Evolutionary conservation across 2,797 vertebrate species (phyloP).

Genomic region (Chelmon rostratus): DNA sequence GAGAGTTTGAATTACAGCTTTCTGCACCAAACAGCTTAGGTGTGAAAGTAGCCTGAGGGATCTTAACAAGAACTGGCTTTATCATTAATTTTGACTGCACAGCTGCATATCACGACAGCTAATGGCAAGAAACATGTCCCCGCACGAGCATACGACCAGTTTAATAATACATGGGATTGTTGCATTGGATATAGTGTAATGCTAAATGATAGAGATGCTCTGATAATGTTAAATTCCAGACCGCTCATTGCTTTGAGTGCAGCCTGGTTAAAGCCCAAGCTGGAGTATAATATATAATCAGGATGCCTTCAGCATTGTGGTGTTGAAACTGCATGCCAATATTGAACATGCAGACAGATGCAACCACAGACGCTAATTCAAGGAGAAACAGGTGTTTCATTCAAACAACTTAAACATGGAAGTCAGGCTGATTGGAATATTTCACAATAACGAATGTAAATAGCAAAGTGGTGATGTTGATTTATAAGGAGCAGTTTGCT

Average conservation of each 20-base stretch:
- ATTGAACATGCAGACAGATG: slow-evolving; percentile 26
- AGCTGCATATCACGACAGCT: slow-evolving; percentile 23
- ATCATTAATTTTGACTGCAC: slow-evolving; percentile 15
- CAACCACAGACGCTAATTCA: slow-evolving; percentile 39
- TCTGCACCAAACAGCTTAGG: background rate
- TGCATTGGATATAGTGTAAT: slow-evolving; percentile 4
- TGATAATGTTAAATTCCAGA: slow-evolving; percentile 38
- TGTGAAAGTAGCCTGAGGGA: slow-evolving; percentile 14
- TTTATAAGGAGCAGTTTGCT: slow-evolving; percentile 46
- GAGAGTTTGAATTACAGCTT: slow-evolving; percentile 1
- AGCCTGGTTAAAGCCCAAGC: slow-evolving; percentile 26
- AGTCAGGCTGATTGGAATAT: slow-evolving; percentile 52
- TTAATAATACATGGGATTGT: slow-evolving; percentile 39
- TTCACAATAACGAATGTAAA: slow-evolving; percentile 36
- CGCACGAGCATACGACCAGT: background rate
- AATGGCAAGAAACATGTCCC: slow-evolving; percentile 19
- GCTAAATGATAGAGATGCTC: slow-evolving; percentile 34
- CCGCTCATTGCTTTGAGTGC: slow-evolving; percentile 33
- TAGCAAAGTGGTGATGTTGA: slow-evolving; percentile 23
- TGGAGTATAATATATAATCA: slow-evolving; percentile 31
- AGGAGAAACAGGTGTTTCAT: slow-evolving; percentile 60
- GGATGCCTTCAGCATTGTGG: slow-evolving; percentile 11
- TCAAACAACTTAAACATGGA: slow-evolving; percentile 37
- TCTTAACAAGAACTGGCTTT: slow-evolving; percentile 9
- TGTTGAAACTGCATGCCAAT: slow-evolving; percentile 6